Base-by-base conservation (phyloP, 2,888 invertebrate genomes). In the Lasius platythorax region DNA sequence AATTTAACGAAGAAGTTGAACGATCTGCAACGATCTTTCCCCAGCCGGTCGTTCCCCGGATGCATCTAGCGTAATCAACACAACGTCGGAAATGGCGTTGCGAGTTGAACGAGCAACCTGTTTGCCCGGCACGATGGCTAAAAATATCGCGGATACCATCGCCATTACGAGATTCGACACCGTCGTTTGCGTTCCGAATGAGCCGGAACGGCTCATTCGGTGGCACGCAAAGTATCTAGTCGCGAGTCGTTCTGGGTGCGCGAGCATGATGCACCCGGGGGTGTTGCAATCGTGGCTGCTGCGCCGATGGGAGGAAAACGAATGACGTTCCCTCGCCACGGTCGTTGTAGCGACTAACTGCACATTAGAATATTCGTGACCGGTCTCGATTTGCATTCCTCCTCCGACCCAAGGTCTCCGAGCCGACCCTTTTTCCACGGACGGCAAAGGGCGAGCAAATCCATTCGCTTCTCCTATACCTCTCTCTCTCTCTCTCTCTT, bases 291-390 rank as follows among this genome's bases (percentile, higher is more conserved):
- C 33, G 72, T 37, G 46, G 72, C 43, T 12, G 43, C 43, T 70
- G 58, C 58, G 43, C 58, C 72, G 87, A 85, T 82, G 76, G 84
- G 37, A 87, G 78, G 75, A 82, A 23, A 58, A 67, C 70, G 82
- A 84, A 76, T 88, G 90, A 89, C 88, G 81, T 86, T 85, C 79
- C 78, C 72, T 73, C 84, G 74, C 56, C 53, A 56, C 66, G 43
- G 78, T 79, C 74, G 86, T n/a, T 82, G 86, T 70, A 89, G 87
- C 81, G 88, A 86, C 86, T 84, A 73, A 85, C 88, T 82, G 87
- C 85, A 83, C 91, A 89, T 91, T 91, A 90, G 91, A 91, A 91
- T 91, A 90, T 90, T 91, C 91, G 91, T 91, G 91, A 91, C 91
- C 91, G 50, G 91, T 87, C 90, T 82, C 87, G 88, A 89, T 91